phyloP scores from a whole-genome alignment of 2,888 invertebrate genomes.

The Macaria notata region DNA sequence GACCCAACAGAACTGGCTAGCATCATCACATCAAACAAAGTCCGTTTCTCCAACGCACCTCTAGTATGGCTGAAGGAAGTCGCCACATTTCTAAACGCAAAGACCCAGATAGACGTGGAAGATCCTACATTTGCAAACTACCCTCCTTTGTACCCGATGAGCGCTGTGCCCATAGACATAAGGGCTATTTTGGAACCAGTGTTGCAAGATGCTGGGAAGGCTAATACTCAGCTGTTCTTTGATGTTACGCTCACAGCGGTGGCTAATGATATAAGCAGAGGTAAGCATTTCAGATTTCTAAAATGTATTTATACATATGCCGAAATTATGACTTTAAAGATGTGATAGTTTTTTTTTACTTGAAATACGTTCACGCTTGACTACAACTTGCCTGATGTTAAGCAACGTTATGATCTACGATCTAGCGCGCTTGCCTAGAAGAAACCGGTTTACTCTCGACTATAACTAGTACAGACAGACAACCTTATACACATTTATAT shows the following conservation, averaged over 20 bases:
- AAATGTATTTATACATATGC: too few species aligned
- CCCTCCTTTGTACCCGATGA: constrained; percentile 81
- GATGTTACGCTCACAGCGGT: constrained; percentile 86
- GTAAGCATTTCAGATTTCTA: constrained; percentile 46
- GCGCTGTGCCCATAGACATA: constrained; percentile 71
- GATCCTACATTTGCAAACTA: constrained; percentile 83
- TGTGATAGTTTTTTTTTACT: too few species aligned
- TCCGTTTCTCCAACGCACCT: constrained; percentile 87
- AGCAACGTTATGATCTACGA: too few species aligned
- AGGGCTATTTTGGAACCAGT: constrained; percentile 69
- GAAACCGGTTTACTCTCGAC: too few species aligned
- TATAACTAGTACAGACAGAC: too few species aligned
- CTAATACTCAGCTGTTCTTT: constrained; percentile 86
- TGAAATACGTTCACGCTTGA: too few species aligned
- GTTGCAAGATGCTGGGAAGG: constrained; percentile 83
- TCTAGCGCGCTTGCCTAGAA: too few species aligned
- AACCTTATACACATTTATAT: too few species aligned
- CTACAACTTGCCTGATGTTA: too few species aligned
- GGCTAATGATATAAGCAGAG: constrained; percentile 88
- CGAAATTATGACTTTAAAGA: too few species aligned
- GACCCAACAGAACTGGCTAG: constrained; percentile 80
- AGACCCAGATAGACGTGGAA: constrained; percentile 83
- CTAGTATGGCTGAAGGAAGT: constrained; percentile 86
- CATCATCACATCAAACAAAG: constrained; percentile 80
- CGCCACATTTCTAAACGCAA: constrained; percentile 84